A percentile compares a stretch with the other conserved stretches of the same genome.
phyloP scores from a whole-genome alignment of 2,113 vertebrate genomes.

The Gadus chalcogrammus region DNA sequence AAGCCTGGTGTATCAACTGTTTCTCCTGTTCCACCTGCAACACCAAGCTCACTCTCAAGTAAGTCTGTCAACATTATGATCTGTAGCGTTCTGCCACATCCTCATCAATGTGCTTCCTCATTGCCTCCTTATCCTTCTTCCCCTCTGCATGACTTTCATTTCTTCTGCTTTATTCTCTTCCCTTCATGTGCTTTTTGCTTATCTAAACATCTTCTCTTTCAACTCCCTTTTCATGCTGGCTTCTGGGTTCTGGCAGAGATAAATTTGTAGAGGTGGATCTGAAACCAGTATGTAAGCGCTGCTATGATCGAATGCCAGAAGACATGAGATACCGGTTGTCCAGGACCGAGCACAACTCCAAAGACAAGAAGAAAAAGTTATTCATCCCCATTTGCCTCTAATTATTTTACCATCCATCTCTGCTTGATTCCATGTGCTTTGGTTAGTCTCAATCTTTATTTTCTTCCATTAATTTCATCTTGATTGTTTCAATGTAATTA shows the following conservation, averaged over 20 bases:
- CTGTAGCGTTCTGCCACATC: background rate
- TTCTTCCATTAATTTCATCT: conserved; percentile 10
- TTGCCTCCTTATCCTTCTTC: background rate
- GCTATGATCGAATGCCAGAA: conserved; percentile 95
- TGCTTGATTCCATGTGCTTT: conserved; percentile 68
- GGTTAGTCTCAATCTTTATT: conserved; percentile 78
- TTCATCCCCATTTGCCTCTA: conserved; percentile 88
- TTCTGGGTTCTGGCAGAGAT: conserved; percentile 76
- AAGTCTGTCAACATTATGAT: conserved; percentile 62
- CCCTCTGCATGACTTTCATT: background rate
- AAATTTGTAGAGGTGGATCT: conserved; percentile 99
- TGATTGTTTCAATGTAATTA: conserved; percentile 2
- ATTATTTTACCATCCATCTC: conserved; percentile 68
- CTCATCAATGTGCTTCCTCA: background rate
- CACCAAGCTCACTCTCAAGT: conserved; percentile 97
- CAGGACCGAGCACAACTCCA: conserved; percentile 87
- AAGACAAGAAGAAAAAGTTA: conserved; percentile 91
- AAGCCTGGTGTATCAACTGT: conserved; percentile 97
- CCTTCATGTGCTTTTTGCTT: conserved; percentile 7
- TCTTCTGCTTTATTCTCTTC: conserved; percentile 7
- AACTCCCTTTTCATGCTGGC: conserved; percentile 40
- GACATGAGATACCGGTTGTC: conserved; percentile 93
- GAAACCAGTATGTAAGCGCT: conserved; percentile 97
- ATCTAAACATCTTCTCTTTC: conserved; percentile 50
- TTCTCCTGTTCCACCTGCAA: conserved; percentile 97